A percentile compares a stretch with the other conserved stretches of the same genome.
Evolutionary conservation across 1,140 invertebrate species (phyloP).

Genomic region (Globodera ellingtonae): DNA sequence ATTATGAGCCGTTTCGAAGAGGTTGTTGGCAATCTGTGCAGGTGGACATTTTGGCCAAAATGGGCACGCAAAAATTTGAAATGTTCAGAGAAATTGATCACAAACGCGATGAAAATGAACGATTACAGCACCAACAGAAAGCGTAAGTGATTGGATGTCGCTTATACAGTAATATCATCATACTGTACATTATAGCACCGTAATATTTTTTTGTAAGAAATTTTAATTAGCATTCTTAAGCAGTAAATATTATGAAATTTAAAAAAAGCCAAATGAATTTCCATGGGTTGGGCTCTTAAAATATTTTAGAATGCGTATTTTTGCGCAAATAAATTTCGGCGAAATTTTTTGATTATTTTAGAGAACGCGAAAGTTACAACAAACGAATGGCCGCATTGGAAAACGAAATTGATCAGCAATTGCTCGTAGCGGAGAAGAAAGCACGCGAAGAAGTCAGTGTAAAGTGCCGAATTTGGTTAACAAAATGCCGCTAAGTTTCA

Average conservation of each 20-base stretch:
- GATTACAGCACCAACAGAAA: constrained; percentile 65
- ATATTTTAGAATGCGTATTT: too few species aligned
- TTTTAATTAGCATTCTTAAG: too few species aligned
- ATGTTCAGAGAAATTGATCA: constrained; percentile 62
- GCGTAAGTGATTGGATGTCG: constrained; percentile 51
- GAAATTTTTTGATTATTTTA: constrained; percentile 66
- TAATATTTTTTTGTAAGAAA: too few species aligned
- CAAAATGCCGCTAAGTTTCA: constrained; percentile 1
- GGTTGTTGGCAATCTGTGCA: constrained; percentile 66
- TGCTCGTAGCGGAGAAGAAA: constrained; percentile 67
- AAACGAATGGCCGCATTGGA: constrained; percentile 67
- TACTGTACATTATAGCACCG: too few species aligned
- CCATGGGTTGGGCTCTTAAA: too few species aligned
- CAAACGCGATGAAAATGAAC: constrained; percentile 66
- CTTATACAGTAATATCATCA: too few species aligned
- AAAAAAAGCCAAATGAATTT: too few species aligned
- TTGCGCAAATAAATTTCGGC: constrained; percentile 22
- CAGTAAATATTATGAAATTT: too few species aligned
- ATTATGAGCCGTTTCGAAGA: constrained; percentile 67
- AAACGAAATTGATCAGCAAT: constrained; percentile 72
- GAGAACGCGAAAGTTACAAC: constrained; percentile 68
- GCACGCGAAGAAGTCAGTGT: constrained; percentile 65
- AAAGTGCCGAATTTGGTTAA: neutral
- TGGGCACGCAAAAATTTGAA: neutral
- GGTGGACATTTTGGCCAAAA: constrained; percentile 19